Conservation (phyloP, 2,113 vertebrate genomes). For the Melanocharis versteri region DNA sequence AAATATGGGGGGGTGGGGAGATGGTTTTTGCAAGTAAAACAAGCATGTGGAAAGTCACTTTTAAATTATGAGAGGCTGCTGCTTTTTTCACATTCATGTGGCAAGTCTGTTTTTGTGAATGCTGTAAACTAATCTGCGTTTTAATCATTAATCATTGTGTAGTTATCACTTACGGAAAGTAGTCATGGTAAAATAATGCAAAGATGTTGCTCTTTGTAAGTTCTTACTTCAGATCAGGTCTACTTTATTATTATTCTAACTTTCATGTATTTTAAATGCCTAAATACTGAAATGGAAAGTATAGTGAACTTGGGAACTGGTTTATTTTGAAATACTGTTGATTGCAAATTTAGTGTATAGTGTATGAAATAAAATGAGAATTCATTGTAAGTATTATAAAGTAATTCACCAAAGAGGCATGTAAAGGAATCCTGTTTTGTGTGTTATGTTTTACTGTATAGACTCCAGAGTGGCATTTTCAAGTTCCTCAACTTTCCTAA, state of each 20-base stretch:
- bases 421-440: background rate
- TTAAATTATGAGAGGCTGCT: background rate
- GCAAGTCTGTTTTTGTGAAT: slow-evolving; percentile 4
- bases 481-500: background rate
- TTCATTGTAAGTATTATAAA: background rate
- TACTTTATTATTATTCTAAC: background rate
- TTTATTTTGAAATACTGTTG: background rate
- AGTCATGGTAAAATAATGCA: background rate
- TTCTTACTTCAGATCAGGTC: background rate
- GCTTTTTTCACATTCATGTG: background rate
- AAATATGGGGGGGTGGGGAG: background rate
- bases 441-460: background rate
- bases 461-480: background rate
- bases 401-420: slow-evolving; percentile 12
- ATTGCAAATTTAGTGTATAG: background rate
- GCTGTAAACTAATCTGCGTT: slow-evolving; percentile 21
- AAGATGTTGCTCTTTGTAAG: background rate
- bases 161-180: background rate
- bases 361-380: slow-evolving; percentile 40
- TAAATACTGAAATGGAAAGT: background rate
- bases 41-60: background rate
- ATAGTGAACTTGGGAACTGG: background rate
- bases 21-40: background rate
- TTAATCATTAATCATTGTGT: slow-evolving; percentile 15
- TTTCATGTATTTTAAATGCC: background rate